Conservation (phyloP, 2,113 vertebrate species). For the Psophia crepitans region DNA sequence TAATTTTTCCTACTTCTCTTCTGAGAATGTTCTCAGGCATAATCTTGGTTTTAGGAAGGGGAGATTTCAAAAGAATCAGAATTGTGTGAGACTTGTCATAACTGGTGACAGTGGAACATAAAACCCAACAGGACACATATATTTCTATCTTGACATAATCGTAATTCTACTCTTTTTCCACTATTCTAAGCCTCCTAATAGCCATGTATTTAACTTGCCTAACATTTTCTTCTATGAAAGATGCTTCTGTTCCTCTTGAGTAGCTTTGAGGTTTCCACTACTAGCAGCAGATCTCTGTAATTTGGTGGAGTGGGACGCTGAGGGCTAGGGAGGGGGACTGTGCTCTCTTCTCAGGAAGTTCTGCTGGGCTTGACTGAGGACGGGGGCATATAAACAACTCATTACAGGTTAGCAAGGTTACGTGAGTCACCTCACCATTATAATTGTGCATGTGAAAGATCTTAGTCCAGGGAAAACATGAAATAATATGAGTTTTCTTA, state of each 20-base stretch:
- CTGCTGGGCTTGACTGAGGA: neutral
- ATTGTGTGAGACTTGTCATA: neutral
- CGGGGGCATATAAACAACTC: neutral
- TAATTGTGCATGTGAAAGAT: neutral
- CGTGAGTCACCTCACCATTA: neutral
- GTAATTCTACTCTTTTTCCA: neutral
- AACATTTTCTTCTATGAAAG: neutral
- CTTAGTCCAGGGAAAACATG: neutral
- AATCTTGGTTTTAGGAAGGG: neutral
- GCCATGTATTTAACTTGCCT: neutral
- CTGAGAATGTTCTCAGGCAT: neutral
- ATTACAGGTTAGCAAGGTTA: neutral
- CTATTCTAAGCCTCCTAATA: neutral
- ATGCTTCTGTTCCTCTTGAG: neutral
- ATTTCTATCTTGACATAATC: neutral
- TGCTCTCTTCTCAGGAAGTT: neutral
- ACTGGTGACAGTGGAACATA: neutral
- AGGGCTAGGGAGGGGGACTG: neutral
- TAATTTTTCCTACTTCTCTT: neutral
- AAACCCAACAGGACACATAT: rapidly evolving
- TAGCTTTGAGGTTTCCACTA: neutral
- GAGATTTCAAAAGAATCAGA: neutral
- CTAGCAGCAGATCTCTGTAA: neutral
- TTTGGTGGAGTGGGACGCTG: neutral
- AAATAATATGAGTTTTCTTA: neutral